phyloP scores from a whole-genome alignment of 1,140 invertebrate species.

The Drosophila lacertosa region DNA sequence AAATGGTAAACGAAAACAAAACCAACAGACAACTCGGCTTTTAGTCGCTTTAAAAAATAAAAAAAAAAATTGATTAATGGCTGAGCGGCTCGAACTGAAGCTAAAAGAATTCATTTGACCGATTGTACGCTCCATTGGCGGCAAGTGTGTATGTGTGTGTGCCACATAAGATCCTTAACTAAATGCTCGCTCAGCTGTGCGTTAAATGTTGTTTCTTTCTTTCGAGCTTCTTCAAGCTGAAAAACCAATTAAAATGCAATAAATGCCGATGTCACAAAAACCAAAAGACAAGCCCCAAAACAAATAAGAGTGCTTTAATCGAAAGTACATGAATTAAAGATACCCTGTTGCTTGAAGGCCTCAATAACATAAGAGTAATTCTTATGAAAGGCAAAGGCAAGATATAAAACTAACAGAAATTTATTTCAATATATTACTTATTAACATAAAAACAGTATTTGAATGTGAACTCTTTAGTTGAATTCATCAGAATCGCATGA shows the following conservation, averaged over 20 bases:
- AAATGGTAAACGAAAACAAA: constrained; percentile 29
- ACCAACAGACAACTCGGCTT: constrained; percentile 13
- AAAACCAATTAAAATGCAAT: constrained; percentile 78
- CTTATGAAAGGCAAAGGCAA: too few relatives aligned
- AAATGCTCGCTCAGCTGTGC: constrained; percentile 40
- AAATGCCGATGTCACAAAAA: constrained; percentile 62
- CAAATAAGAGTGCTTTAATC: constrained; percentile 2
- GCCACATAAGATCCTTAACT: constrained; percentile 31
- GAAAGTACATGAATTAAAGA: not conserved
- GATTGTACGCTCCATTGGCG: constrained; percentile 19
- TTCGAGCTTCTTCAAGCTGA: constrained; percentile 58
- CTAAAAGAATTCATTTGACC: constrained; percentile 19
- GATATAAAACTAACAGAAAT: too few relatives aligned
- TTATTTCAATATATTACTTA: too few relatives aligned
- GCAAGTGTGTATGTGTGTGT: not conserved
- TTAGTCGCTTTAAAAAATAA: constrained; percentile 35
- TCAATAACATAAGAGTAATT: not conserved
- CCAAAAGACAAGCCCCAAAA: constrained; percentile 49
- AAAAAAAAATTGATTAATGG: constrained; percentile 64
- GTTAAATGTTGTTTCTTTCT: constrained; percentile 37
- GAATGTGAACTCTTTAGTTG: too few relatives aligned
- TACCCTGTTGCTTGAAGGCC: not conserved
- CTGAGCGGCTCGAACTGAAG: not conserved
- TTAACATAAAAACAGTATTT: too few relatives aligned
- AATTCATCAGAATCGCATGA: too few relatives aligned